These are phyloP conservation scores for Apeira syringaria DNA, from an alignment of 2,888 invertebrate species.

Conservation along the genomic window DNA sequence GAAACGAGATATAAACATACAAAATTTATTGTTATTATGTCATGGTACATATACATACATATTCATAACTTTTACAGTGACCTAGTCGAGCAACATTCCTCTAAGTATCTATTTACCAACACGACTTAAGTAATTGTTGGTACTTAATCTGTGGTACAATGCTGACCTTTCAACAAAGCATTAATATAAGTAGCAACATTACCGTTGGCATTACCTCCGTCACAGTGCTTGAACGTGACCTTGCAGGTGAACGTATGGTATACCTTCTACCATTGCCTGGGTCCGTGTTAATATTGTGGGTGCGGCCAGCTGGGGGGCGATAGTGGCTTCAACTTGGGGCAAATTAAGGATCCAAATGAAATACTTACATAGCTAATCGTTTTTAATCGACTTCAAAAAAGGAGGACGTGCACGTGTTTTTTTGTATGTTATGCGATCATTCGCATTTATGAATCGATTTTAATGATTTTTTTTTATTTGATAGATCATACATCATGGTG, in stretches of 20 bases:
- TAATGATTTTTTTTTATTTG: too few species aligned
- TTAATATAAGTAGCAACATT: slow-evolving; percentile 44
- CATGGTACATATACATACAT: not conserved
- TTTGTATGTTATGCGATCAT: too few species aligned
- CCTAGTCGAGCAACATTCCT: slow-evolving; percentile 10
- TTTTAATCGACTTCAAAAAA: too few species aligned
- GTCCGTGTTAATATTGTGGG: not conserved
- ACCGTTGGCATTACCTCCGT: slow-evolving; percentile 35
- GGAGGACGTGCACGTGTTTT: too few species aligned
- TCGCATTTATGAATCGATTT: too few species aligned
- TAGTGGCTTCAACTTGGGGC: not conserved
- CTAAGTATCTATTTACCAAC: slow-evolving; percentile 24
- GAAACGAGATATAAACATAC: too few species aligned
- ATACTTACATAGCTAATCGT: too few species aligned
- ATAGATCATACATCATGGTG: too few species aligned
- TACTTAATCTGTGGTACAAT: not conserved
- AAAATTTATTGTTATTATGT: too few species aligned
- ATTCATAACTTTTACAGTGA: slow-evolving; percentile 10
- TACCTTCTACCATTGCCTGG: slow-evolving; percentile 5
- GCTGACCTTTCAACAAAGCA: slow-evolving; percentile 35
- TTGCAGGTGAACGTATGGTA: slow-evolving; percentile 59
- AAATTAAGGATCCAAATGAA: too few species aligned
- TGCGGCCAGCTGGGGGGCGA: not conserved
- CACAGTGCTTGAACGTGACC: slow-evolving; percentile 60
- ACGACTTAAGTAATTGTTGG: not conserved